A percentile compares a stretch with the other conserved stretches of the same genome.
These are phyloP conservation scores for Hydrocynus forskahlii DNA, from an alignment of 2,797 vertebrate genomes.

Conservation along the genomic window DNA sequence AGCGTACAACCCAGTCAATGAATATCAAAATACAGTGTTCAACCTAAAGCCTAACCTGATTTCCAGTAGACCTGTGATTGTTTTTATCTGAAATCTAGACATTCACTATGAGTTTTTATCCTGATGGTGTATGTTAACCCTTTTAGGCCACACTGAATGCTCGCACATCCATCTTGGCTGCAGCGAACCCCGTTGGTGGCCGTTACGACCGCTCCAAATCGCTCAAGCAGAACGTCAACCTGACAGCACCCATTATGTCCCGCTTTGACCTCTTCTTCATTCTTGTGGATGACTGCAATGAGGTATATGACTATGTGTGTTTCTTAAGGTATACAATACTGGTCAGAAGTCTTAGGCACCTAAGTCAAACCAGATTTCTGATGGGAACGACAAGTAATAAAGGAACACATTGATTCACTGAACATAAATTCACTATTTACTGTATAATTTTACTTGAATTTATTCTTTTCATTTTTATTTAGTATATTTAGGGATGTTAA, in stretches of 20 bases:
- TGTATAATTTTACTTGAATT: too few species aligned
- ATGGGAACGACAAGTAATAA: too few species aligned
- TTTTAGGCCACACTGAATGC: conserved; percentile 94
- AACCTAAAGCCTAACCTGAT: background rate
- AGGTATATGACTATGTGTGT: conserved; percentile 66
- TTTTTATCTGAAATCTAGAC: background rate
- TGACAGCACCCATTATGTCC: conserved; percentile 97
- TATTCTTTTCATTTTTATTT: too few species aligned
- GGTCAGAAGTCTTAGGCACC: too few species aligned
- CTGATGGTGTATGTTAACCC: background rate
- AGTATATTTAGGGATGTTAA: too few species aligned
- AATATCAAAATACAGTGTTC: background rate
- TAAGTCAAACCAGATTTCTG: too few species aligned
- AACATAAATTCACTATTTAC: too few species aligned
- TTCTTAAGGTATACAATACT: too few species aligned
- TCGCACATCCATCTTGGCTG: conserved; percentile 96
- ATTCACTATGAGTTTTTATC: background rate
- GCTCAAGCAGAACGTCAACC: conserved; percentile 95
- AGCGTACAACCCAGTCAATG: background rate
- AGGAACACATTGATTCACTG: too few species aligned
- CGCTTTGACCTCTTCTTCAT: conserved; percentile 99
- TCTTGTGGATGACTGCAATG: conserved; percentile 98
- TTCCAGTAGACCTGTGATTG: too few species aligned
- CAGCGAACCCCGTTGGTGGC: conserved; percentile 92
- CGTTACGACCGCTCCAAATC: conserved; percentile 97